phyloP scores from a whole-genome alignment of 2,888 invertebrate genomes.

The Brenthis daphne region DNA sequence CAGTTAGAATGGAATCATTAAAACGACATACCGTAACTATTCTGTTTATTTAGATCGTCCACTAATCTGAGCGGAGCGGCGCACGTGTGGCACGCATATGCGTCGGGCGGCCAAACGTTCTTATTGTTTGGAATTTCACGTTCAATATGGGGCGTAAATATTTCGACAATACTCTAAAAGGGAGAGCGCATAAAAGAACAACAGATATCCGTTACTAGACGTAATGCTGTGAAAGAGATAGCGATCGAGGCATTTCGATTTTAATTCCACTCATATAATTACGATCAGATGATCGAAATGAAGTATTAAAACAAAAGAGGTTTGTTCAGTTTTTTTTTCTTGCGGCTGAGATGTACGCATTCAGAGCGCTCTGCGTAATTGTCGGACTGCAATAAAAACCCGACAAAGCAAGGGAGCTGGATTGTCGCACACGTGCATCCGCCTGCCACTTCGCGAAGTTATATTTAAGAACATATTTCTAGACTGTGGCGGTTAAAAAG shows the following conservation, averaged over 20 bases:
- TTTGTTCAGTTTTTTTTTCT: slow-evolving; percentile 34
- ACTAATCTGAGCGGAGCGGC: slow-evolving; percentile 56
- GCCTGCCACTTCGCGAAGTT: slow-evolving; percentile 71
- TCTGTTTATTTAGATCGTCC: slow-evolving; percentile 59
- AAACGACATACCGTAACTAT: slow-evolving; percentile 51
- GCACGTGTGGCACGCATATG: slow-evolving; percentile 71
- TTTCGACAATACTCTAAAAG: slow-evolving; percentile 77
- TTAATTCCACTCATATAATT: slow-evolving; percentile 25
- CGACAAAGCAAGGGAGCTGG: slow-evolving; percentile 49
- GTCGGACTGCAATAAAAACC: slow-evolving; percentile 68
- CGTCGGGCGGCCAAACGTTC: slow-evolving; percentile 54
- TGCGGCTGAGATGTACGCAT: slow-evolving; percentile 49
- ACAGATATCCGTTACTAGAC: slow-evolving; percentile 56
- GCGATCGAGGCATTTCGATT: slow-evolving; percentile 40
- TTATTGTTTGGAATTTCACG: slow-evolving; percentile 78
- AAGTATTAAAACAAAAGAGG: slow-evolving; percentile 40
- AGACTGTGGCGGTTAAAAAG: slow-evolving; percentile 31
- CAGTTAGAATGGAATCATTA: slow-evolving; percentile 22
- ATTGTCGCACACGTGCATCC: slow-evolving; percentile 79
- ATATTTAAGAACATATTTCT: slow-evolving; percentile 57
- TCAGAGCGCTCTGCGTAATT: slow-evolving; percentile 41
- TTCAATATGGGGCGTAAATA: slow-evolving; percentile 79
- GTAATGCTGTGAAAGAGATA: slow-evolving; percentile 43
- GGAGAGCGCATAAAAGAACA: slow-evolving; percentile 67
- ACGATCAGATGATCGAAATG: slow-evolving; percentile 28